These are phyloP conservation scores for Popillia japonica DNA, from an alignment of 1,140 invertebrate species.

Conservation along the genomic window DNA sequence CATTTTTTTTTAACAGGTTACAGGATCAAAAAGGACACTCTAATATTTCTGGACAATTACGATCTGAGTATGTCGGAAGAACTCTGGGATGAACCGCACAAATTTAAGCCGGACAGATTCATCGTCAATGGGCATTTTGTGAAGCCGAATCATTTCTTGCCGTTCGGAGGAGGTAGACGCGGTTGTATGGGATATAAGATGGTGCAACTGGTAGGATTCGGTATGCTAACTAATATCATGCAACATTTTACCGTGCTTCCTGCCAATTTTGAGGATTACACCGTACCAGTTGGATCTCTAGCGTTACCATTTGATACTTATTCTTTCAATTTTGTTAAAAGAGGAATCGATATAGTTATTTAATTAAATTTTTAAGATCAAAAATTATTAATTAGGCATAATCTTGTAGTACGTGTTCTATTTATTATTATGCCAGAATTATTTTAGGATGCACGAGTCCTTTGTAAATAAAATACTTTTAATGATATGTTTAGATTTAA, in stretches of 20 bases:
- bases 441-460: neutral
- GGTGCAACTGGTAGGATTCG: slow-evolving; percentile 78
- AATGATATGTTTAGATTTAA: neutral
- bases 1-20: slow-evolving; percentile 62
- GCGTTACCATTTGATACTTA: slow-evolving; percentile 73
- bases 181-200: slow-evolving; percentile 90
- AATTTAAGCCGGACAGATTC: slow-evolving; percentile 80
- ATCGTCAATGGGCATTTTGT: slow-evolving; percentile 62
- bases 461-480: neutral
- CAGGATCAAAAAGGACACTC: slow-evolving; percentile 77
- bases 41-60: slow-evolving; percentile 89
- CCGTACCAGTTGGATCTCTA: slow-evolving; percentile 70
- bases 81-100: slow-evolving; percentile 75
- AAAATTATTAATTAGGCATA: neutral
- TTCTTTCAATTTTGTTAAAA: slow-evolving; percentile 58
- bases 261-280: slow-evolving; percentile 64
- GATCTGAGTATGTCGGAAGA: slow-evolving; percentile 79
- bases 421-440: neutral
- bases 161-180: slow-evolving; percentile 86
- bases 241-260: slow-evolving; percentile 75
- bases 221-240: slow-evolving; percentile 74
- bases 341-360: neutral
- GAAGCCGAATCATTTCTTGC: slow-evolving; percentile 75
- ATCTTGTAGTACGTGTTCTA: neutral
- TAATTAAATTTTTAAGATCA: neutral